Evolutionary conservation across 2,113 vertebrate species (phyloP), one percentile per base, ranked within the genome.

Genomic region (Picathartes gymnocephalus): DNA sequence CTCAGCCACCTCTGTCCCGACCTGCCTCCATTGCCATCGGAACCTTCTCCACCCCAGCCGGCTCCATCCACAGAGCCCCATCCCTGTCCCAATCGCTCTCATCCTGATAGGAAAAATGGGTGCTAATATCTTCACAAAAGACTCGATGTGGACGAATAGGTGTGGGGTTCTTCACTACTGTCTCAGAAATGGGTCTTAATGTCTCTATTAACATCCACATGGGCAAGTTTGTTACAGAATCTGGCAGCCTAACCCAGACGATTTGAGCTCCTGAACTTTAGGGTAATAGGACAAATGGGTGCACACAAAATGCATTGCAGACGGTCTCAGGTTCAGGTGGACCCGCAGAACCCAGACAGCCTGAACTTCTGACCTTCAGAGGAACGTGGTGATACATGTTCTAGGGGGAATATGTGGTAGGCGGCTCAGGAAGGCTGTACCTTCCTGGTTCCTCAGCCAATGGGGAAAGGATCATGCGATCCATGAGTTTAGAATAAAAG

Each of bases 391-490:
- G 4, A 18, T 9, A 28, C 14, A 8, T 1, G 24, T 53, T 64
- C 24, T 30, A 35, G 19, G 24, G 10, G 15, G 8, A 2, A 35
- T 23, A 11, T 30, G 31, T 15, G 25, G 20, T 7, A 15, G 39
- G 39, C 0, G 0, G 31, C 15, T 53, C 1, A 0, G 24, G 60
- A 42, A 64, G 24, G 23, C 11, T 51, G 23, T 11, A 15, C 39
- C 48, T 53, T 30, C 31, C 24, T 20, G 5, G 28, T 48, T 9
- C 35, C 45, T 62, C 45, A 33, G 28, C 3, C 5, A 2, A 24
- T 30, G 23, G 37, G 17, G 16, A n/a, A 78, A 35, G 31, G 47
- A 22, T 28, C 7, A 22, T 27, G 18, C 0, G 0, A 16, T 14
- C 1, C n/a, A 0, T 24, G 39, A 53, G 9, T 35, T 64, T 9